Evolutionary conservation across 2,888 invertebrate genomes (phyloP).

Genomic region (Loripinus fragilis): DNA sequence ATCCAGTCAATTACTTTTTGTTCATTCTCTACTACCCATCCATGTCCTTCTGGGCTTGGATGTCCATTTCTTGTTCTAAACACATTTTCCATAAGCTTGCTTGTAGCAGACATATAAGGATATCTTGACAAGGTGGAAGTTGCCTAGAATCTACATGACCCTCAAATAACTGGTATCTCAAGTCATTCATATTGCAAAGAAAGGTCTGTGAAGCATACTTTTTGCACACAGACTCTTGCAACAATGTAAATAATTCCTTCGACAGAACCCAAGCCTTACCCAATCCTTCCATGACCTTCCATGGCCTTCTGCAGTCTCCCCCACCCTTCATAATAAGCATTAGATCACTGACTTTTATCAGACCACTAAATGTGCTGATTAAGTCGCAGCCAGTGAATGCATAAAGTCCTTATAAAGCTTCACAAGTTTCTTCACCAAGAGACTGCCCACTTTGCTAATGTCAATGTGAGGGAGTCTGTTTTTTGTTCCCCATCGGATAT

Average conservation of each 20-base stretch:
- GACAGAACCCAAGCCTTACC: slow-evolving; percentile 40
- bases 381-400: slow-evolving; percentile 22
- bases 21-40: slow-evolving; percentile 27
- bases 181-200: slow-evolving; percentile 34
- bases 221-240: slow-evolving; percentile 41
- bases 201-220: slow-evolving; percentile 33
- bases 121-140: slow-evolving; percentile 49
- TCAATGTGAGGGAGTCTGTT: too few species aligned
- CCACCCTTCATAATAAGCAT: not conserved
- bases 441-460: too few species aligned
- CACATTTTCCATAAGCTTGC: slow-evolving; percentile 44
- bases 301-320: too few species aligned
- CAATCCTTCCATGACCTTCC: slow-evolving; percentile 6
- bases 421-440: too few species aligned
- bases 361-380: slow-evolving; percentile 12
- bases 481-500: too few species aligned
- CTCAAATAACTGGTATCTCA: slow-evolving; percentile 45
- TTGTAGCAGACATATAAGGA: slow-evolving; percentile 27
- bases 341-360: not conserved
- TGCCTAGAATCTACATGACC: slow-evolving; percentile 40
- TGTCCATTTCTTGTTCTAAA: slow-evolving; percentile 16
- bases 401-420: too few species aligned
- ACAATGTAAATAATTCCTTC: slow-evolving; percentile 33
- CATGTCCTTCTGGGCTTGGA: slow-evolving; percentile 31
- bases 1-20: slow-evolving; percentile 32